Evolutionary conservation across 1,140 invertebrate species (phyloP).

Genomic region (Homalodisca vitripennis): DNA sequence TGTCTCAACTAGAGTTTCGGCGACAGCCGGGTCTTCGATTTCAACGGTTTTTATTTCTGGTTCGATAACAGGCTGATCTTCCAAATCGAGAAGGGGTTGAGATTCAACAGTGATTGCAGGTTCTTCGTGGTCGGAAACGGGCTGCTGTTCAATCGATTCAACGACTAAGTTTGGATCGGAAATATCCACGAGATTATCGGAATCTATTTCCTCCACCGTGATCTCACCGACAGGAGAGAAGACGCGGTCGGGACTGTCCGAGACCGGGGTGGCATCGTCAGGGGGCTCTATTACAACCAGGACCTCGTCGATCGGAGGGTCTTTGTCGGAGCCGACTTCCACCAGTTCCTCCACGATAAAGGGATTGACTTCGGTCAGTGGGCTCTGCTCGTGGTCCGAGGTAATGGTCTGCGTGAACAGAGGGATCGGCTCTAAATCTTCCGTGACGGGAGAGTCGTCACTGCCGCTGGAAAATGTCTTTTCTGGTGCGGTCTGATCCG

Average conservation of each 20-base stretch:
- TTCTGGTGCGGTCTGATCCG: not conserved
- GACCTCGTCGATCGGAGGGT: constrained; percentile 12
- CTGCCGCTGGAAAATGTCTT: not conserved
- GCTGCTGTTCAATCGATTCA: not conserved
- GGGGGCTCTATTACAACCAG: not conserved
- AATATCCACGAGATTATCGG: not conserved
- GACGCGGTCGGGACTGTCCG: no score
- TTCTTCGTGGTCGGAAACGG: no score
- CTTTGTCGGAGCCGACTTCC: not conserved
- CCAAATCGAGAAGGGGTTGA: not conserved
- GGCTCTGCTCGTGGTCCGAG: constrained; percentile 14
- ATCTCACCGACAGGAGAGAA: no score
- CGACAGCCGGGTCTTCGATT: not conserved
- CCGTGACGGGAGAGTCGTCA: constrained; percentile 8
- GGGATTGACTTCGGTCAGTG: not conserved
- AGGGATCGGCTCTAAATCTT: constrained; percentile 5
- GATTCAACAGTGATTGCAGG: not conserved
- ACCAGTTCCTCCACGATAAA: not conserved
- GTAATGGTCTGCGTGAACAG: constrained; percentile 22
- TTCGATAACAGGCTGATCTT: not conserved
- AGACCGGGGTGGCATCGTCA: not conserved
- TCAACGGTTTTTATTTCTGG: not conserved
- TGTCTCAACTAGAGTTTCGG: not conserved
- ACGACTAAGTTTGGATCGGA: not conserved
- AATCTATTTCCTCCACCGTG: no score